Evolutionary conservation across 2,113 vertebrate species (phyloP), one percentile per base, ranked within the genome.

Genomic region (Muscicapa adusta): DNA sequence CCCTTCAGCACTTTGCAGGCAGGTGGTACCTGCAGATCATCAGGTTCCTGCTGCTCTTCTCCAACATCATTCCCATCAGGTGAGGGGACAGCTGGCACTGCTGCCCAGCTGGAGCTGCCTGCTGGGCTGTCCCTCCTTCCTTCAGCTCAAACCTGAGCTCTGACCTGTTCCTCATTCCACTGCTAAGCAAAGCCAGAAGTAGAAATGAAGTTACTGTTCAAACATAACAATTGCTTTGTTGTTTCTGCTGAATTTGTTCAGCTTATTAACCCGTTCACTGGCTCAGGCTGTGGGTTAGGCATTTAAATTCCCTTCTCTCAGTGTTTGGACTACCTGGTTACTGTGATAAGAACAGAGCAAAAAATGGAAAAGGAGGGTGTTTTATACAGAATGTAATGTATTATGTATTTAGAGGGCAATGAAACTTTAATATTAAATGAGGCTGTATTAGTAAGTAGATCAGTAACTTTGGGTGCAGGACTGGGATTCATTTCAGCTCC

Each of bases 11-110:
- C 96, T 99, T 99, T 1, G 98, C 99, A 0, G 99, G 99, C 4
- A 99, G 99, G 14, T 99, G 99, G 99, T 99, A 99, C 96, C 99
- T 99, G 10, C 99, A 99, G 98, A 99, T 99, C 92, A 98, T 99
- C 94, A 98, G 99, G 43, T 99, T 99, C 96, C 98, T 99, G 18
- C 98, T 99, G 58, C 97, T 99, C 14, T 99, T 99, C 88, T 99
- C 99, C 26, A 98, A 99, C 96, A 99, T 99, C 60, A 99, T 99
- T 51, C 99, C 99, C 85, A 99, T 99, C 71, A 99, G 99, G 99
- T 99, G 18, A 56, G 97, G 56, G 34, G 0, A 8, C 25, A 42
- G 31, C 25, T 0, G 6, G 2, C 28, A 10, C 1, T 60, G 87
- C 56, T 57, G 43, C 31, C 38, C 77, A 65, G 66, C 11, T 43